Evolutionary conservation across 2,888 invertebrate genomes (phyloP), one percentile per base, ranked within the genome.

Genomic region (Aleiodes alternator): DNA sequence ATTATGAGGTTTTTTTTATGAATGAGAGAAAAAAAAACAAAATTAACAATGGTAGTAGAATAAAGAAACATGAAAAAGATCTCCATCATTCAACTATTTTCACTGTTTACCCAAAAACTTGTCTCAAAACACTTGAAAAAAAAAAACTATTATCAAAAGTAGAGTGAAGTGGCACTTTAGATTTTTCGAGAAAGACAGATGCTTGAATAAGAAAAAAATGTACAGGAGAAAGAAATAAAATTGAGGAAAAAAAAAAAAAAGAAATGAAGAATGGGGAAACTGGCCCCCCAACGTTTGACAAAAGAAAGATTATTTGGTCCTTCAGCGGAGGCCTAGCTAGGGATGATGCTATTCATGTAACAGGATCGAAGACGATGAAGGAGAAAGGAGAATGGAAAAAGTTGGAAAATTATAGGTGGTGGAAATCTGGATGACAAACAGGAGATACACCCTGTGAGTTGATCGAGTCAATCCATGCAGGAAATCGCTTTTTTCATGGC

Each of bases 391-490:
- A 81, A 87, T 87, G 77, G 69, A 76, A 76, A 77, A 82, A 75
- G 77, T 74, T 74, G 73, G 79, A 84, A 88, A 88, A 88, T 88
- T 88, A 88, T 87, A 89, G 89, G 89, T 88, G 89, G 84, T 87
- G 86, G 83, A 87, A 87, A 89, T 88, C 86, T 85, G 82, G 78
- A 82, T 84, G 79, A 85, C 83, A 88, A 88, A 87, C 87, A 87
- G 88, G 85, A 86, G 84, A 83, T 81, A 79, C 79, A 68, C 82
- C 81, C 79, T 77, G 68, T 72, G 61, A 79, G 59, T 81, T 70
- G 76, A 82, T 77, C 84, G 82, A 82, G 83, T 82, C 86, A 85
- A 86, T 83, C 87, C 87, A 86, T 84, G 87, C 88, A 84, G 83
- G 83, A 88, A 88, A 89, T 88, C 88, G 87, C 81, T 85, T 84